Conservation (phyloP, 2,888 invertebrate genomes). For the Metopia argyrocephala region DNA sequence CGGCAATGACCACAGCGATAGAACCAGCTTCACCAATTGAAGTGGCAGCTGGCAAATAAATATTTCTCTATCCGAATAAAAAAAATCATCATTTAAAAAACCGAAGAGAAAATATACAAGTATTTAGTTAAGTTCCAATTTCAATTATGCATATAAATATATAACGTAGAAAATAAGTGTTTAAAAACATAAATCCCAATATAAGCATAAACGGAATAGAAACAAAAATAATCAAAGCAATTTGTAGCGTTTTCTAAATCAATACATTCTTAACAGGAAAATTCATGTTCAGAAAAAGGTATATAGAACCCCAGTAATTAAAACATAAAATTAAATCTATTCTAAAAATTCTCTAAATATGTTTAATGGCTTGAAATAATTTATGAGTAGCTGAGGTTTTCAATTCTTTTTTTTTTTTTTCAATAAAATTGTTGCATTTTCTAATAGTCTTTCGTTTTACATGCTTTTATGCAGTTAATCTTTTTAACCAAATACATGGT, state of each 20-base stretch:
- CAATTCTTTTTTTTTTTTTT: background rate
- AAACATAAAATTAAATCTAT: too few species aligned
- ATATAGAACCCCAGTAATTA: too few species aligned
- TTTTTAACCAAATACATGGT: too few species aligned
- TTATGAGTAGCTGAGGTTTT: background rate
- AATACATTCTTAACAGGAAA: conserved; percentile 11
- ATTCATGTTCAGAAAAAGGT: background rate
- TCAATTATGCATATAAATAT: conserved; percentile 36
- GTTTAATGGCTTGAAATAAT: background rate
- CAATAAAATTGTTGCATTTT: background rate
- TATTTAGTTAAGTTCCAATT: conserved; percentile 61
- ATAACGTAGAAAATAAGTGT: conserved; percentile 39
- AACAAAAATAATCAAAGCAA: conserved; percentile 56
- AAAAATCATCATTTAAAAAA: background rate
- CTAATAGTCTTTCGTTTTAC: background rate
- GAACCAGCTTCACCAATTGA: conserved; percentile 32
- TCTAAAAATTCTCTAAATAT: conserved; percentile 37
- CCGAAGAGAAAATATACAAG: conserved; percentile 39
- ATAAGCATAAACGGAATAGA: conserved; percentile 17
- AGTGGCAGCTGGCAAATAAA: conserved; percentile 54
- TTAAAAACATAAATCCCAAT: conserved; percentile 31
- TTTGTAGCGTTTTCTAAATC: conserved; percentile 33
- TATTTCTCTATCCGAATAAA: background rate
- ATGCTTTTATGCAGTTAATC: background rate
- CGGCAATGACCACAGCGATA: conserved; percentile 12